Percentiles rank a stretch among this genome's conserved stretches.
phyloP scores from a whole-genome alignment of 2,888 invertebrate genomes.

The Crossocerus cetratus region DNA sequence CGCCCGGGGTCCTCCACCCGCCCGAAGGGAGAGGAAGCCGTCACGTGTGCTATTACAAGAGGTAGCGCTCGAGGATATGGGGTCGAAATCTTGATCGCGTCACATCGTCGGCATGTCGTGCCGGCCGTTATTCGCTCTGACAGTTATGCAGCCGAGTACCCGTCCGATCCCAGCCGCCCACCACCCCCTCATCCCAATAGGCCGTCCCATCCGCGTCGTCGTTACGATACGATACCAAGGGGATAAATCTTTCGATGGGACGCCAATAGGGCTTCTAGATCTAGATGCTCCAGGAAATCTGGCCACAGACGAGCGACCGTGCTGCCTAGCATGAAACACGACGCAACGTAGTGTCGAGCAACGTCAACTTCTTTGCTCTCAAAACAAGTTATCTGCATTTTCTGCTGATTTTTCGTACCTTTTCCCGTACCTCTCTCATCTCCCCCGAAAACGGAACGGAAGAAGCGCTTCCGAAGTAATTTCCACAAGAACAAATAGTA shows the following conservation, averaged over 20 bases:
- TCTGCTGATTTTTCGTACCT: slow-evolving; percentile 4
- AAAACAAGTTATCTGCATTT: slow-evolving; percentile 2
- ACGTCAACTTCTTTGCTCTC: slow-evolving; percentile 10
- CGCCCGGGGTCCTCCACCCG: slow-evolving; percentile 11
- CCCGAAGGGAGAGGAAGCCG: slow-evolving; percentile 22
- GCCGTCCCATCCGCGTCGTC: slow-evolving; percentile 44
- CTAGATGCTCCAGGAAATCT: slow-evolving; percentile 40
- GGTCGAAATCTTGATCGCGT: slow-evolving; percentile 62
- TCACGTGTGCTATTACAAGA: slow-evolving; percentile 45
- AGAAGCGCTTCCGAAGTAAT: too few relatives aligned
- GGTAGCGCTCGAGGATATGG: slow-evolving; percentile 10
- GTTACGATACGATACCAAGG: slow-evolving; percentile 56
- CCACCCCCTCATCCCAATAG: slow-evolving; percentile 3
- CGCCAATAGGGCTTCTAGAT: slow-evolving; percentile 40
- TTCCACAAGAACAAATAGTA: too few relatives aligned
- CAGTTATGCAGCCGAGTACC: slow-evolving; percentile 58
- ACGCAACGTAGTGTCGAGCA: slow-evolving; percentile 32
- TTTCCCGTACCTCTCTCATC: background rate
- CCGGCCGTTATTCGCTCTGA: slow-evolving; percentile 55
- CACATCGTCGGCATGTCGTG: slow-evolving; percentile 47
- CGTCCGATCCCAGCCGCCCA: too few relatives aligned
- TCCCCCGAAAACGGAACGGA: too few relatives aligned
- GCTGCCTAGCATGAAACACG: slow-evolving; percentile 38
- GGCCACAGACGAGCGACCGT: slow-evolving; percentile 33
- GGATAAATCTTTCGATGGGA: slow-evolving; percentile 58